Evolutionary conservation across 2,888 invertebrate species (phyloP).

Genomic region (Trichogramma evanescens): DNA sequence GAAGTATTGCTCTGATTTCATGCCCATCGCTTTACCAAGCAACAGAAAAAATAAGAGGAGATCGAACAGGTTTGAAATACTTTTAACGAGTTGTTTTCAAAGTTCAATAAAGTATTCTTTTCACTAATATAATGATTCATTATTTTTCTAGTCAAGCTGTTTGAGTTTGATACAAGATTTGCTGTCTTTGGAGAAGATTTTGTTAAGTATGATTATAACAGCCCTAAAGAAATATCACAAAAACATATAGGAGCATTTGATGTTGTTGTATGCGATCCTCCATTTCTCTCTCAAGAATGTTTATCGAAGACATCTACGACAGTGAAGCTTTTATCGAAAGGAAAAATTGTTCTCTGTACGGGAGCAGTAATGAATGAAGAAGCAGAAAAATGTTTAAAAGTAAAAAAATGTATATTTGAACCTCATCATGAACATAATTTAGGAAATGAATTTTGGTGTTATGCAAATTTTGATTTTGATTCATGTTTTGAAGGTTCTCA

Average conservation of each 20-base stretch:
- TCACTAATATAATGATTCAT: conserved; percentile 13
- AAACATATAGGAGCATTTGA: conserved; percentile 62
- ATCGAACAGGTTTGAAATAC: conserved; percentile 49
- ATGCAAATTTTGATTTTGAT: conserved; percentile 77
- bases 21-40: conserved; percentile 79
- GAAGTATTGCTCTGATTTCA: conserved; percentile 74
- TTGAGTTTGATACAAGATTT: conserved; percentile 85
- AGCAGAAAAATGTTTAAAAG: conserved; percentile 57
- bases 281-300: conserved; percentile 90
- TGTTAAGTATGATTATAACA: conserved; percentile 81
- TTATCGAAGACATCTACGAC: conserved; percentile 74
- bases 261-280: conserved; percentile 87
- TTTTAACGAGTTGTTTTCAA: not conserved
- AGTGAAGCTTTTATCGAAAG: conserved; percentile 65
- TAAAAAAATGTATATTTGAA: conserved; percentile 63
- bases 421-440: conserved; percentile 84
- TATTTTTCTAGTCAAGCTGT: conserved; percentile 57
- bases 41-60: conserved; percentile 51
- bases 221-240: conserved; percentile 61
- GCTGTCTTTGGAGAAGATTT: conserved; percentile 71
- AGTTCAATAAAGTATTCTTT: not conserved
- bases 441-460: conserved; percentile 89
- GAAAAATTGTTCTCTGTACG: conserved; percentile 79
- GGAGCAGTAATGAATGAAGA: conserved; percentile 71
- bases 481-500: conserved; percentile 22